Evolutionary conservation across 2,888 invertebrate genomes (phyloP), one percentile per base, ranked within the genome.

Genomic region (Myopa tessellatipennis): DNA sequence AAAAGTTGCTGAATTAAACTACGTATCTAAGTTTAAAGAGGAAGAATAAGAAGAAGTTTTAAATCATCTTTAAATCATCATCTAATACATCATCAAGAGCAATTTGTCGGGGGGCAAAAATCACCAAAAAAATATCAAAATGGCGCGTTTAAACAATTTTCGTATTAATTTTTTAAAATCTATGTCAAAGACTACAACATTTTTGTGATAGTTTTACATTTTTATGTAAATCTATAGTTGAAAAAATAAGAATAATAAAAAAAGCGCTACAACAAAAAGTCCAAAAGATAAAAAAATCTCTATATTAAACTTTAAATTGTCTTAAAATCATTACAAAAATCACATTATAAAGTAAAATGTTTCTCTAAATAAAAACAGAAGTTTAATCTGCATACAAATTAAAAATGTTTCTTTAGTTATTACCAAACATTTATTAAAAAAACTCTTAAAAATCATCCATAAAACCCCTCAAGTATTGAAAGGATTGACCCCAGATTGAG

Each of bases 151-250:
- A 83, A 87, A 83, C 84, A 85, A 81, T 83, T 84, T 83, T 78
- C 81, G 81, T 79, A 82, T 79, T 72, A 82, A 82, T 83, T 82
- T 76, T 67, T 77, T 72, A 67, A 71, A 79, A 67, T 82, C 80
- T 69, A 81, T 80, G 82, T 84, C 84, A 87, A 82, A 87, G 87
- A 87, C 87, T 87, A 87, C 84, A 85, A 85, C 85, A 84, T 85
- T 83, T 81, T 80, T 84, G 84, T 84, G 84, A 83, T 84, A 83
- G 84, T 65, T 84, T 80, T 45, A 45, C 6, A 45, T 81, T 63
- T 63, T 58, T 45, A 14, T 55, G 26, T 70, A 70, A 72, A 36
- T 16, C 52, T 6, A 38, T 3, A 38, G 26, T 26, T 5, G 6
- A 45, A 63, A 6, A 61, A 40, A 61, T 7, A 50, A 26, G 18